Conservation (phyloP, 2,113 vertebrate genomes). For the Canis aureus region DNA sequence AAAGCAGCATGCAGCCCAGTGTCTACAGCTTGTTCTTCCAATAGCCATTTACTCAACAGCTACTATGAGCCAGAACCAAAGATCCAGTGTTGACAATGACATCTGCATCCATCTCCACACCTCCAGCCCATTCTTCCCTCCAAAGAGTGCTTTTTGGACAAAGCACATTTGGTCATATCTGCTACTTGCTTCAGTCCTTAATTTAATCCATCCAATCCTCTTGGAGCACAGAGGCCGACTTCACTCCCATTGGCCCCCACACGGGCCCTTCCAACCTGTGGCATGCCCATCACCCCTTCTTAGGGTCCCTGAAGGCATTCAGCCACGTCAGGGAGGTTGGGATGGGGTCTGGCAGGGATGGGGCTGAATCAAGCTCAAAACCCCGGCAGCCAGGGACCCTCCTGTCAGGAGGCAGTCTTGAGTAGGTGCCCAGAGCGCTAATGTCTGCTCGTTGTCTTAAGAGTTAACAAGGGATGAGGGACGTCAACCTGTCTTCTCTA, state of each 20-base stretch:
- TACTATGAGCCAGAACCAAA: accelerated
- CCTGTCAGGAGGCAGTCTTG: background rate
- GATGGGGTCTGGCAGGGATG: accelerated
- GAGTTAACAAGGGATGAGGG: too few species aligned
- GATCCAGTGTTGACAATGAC: accelerated
- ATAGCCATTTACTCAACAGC: background rate
- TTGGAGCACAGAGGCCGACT: background rate
- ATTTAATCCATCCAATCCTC: background rate
- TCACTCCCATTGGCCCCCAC: background rate
- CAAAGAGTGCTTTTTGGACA: background rate
- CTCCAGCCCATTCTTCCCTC: background rate
- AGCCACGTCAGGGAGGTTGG: accelerated
- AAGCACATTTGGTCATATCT: background rate
- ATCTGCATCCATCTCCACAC: accelerated
- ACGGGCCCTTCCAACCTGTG: accelerated
- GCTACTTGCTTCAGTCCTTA: background rate
- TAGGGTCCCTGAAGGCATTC: background rate
- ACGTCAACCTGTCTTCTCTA: background rate
- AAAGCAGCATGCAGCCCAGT: accelerated
- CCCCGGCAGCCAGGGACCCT: background rate
- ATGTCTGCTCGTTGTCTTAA: accelerated
- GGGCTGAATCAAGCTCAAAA: background rate
- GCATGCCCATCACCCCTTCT: background rate
- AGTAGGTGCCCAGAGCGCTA: accelerated
- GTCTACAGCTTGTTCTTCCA: background rate